phyloP scores from a whole-genome alignment of 2,113 vertebrate species.

The Stercorarius parasiticus region DNA sequence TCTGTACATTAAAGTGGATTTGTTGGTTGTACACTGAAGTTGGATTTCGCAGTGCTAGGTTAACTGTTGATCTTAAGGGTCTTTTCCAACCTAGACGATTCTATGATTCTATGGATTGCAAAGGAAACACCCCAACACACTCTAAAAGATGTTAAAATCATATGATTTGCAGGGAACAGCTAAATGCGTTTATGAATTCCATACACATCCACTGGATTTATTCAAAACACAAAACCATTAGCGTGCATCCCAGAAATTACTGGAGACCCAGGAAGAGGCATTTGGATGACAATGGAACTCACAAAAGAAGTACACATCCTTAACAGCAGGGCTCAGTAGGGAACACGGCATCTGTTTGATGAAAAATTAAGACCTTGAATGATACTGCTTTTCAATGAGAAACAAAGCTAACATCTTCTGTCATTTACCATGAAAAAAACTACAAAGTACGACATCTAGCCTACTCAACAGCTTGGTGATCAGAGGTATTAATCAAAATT shows the following conservation, averaged over 20 bases:
- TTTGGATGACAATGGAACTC: neutral
- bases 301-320: neutral
- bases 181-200: neutral
- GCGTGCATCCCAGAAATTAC: neutral
- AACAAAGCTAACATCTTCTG: neutral
- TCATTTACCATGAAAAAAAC: neutral
- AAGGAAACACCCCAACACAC: neutral
- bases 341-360: neutral
- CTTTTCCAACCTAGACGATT: neutral
- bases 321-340: neutral
- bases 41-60: neutral
- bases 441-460: neutral
- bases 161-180: neutral
- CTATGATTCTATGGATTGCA: neutral
- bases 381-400: neutral
- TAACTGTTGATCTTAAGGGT: neutral
- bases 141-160: neutral
- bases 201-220: neutral
- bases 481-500: neutral
- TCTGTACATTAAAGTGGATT: neutral
- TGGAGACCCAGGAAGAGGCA: neutral
- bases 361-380: slow-evolving; percentile 31
- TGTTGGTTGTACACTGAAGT: neutral
- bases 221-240: neutral
- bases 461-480: neutral